These are phyloP conservation scores for Graphium colonna DNA, from an alignment of 2,888 invertebrate species.

Conservation along the genomic window DNA sequence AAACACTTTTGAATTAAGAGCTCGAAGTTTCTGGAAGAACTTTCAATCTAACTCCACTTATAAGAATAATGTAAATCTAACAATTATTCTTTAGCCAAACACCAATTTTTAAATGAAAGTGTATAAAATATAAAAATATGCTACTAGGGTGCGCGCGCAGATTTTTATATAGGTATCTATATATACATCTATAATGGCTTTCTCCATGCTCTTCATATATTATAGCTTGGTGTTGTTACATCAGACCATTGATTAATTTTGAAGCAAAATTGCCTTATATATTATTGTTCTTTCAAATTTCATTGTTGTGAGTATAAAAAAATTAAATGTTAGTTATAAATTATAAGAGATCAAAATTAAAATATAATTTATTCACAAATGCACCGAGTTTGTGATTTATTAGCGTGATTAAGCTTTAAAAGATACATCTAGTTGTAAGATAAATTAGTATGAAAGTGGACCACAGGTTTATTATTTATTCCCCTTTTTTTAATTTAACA, in stretches of 20 bases:
- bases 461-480: neutral
- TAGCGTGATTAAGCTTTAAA: conserved; percentile 4
- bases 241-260: neutral
- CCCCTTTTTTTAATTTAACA: neutral
- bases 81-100: conserved; percentile 6
- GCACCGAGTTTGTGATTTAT: conserved; percentile 17
- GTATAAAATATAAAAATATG: conserved; percentile 17
- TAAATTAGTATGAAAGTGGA: neutral
- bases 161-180: neutral
- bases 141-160: conserved; percentile 2
- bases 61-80: conserved; percentile 16
- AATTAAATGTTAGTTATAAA: conserved; percentile 9
- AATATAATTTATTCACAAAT: conserved; percentile 14
- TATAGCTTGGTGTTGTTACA: neutral
- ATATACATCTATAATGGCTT: conserved; percentile 1
- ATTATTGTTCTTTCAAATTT: neutral
- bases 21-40: conserved; percentile 19
- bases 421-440: conserved; percentile 2
- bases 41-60: conserved; percentile 27
- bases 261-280: neutral
- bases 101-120: conserved; percentile 12
- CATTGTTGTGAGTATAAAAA: neutral
- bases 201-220: neutral
- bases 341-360: conserved; percentile 17
- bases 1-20: conserved; percentile 33